These are phyloP conservation scores for Spodoptera frugiperda DNA, from an alignment of 1,140 invertebrate species.

Conservation along the genomic window DNA sequence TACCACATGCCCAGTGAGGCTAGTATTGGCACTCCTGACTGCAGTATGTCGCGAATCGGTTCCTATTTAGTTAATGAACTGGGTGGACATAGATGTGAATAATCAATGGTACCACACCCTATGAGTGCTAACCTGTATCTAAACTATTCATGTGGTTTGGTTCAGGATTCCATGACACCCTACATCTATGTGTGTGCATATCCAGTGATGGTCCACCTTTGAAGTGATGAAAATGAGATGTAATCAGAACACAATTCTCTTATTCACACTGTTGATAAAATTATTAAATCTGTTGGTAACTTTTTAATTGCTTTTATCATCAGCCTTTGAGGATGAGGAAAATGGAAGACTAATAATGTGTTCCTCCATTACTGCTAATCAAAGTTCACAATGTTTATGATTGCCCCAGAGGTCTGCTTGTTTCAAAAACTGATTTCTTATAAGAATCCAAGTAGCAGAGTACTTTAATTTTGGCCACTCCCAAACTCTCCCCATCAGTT, in stretches of 20 bases:
- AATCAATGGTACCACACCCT: constrained; percentile 43
- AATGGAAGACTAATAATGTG: background rate
- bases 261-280: too few species aligned
- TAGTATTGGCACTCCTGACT: background rate
- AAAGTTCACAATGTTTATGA: background rate
- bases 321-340: too few species aligned
- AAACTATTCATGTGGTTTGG: background rate
- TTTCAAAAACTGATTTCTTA: background rate
- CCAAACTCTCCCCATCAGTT: too few species aligned
- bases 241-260: too few species aligned
- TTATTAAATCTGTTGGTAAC: too few species aligned
- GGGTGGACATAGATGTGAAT: constrained; percentile 13
- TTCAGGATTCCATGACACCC: too few species aligned
- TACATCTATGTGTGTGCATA: too few species aligned
- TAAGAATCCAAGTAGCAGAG: too few species aligned
- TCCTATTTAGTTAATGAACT: constrained; percentile 9
- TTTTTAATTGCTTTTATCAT: too few species aligned
- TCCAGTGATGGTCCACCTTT: too few species aligned
- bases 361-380: background rate
- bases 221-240: too few species aligned
- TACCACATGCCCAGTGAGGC: background rate
- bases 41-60: background rate
- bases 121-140: constrained; percentile 16
- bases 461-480: too few species aligned
- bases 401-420: background rate